Base-by-base conservation (phyloP, 2,113 vertebrate species). In the Ovis canadensis region DNA sequence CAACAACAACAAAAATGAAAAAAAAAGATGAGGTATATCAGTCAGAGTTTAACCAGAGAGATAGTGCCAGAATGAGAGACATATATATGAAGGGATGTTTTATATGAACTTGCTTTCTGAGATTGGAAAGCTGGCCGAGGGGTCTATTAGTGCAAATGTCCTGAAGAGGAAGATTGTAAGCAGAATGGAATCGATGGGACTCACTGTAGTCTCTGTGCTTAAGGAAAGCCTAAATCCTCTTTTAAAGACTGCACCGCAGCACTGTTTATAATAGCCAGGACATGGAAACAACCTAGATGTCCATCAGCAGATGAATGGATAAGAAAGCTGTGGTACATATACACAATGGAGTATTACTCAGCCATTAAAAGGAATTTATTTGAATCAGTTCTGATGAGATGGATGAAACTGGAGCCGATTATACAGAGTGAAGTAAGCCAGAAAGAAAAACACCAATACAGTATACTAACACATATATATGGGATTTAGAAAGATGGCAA, bases 71-170 rank as follows among this genome's bases (percentile, higher is more conserved):
- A 3, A 15, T 19, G 71, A 67, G 60, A 67, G 45, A 23, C 5
- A 14, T 15, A 2, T 33, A 15, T 6, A 27, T 5, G 25, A 27
- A 90, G 25, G 36, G 21, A 31, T 59, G 54, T 54, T 21, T 33
- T 82, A 16, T 2, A 2, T 15, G 36, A 33, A 23, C 36, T 54
- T 57, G 23, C 19, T 74, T 84, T 78, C 10, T 54, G 40, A 45
- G 43, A 9, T 16, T 27, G 5, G 1, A 14, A 67, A 43, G 31
- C 33, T 33, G 9, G 6, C 2, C n/a, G 14, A 50, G 92, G 52
- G 23, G 85, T 40, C 17, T 21, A 1, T 10, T 14, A 1, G 15
- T 11, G 4, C 4, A 4, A 6, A n/a, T 43, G 52, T n/a, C 15
- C 29, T 40, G 17, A 33, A 82, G 52, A 82, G 45, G 81, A 54